Conservation (phyloP, 2,113 vertebrate species). For the Cyphomyrus plagiostoma region DNA sequence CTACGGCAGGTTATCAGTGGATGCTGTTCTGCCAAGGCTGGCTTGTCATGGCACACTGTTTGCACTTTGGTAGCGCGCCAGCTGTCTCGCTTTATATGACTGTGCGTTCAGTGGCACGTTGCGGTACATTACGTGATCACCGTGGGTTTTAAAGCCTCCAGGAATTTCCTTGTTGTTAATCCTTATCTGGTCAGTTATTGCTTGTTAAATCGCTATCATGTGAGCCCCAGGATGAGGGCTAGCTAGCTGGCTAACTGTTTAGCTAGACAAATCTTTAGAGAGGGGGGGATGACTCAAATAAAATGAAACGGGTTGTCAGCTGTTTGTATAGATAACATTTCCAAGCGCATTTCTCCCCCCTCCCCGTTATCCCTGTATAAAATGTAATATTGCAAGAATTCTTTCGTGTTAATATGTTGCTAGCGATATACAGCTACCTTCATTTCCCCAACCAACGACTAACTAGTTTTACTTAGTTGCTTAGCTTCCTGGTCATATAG, state of each 20-base stretch:
- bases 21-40: neutral
- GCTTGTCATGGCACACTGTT: neutral
- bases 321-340: neutral
- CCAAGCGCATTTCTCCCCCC: neutral
- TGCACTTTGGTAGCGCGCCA: neutral
- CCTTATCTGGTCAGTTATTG: neutral
- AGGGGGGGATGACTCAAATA: slow-evolving; percentile 3
- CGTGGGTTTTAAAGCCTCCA: neutral
- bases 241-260: slow-evolving; percentile 2
- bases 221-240: neutral
- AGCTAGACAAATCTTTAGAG: neutral
- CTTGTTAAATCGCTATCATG: neutral
- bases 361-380: neutral
- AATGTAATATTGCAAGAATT: neutral
- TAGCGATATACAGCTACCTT: neutral
- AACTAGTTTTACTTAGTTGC: neutral
- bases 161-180: neutral
- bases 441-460: neutral
- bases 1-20: slow-evolving; percentile 4
- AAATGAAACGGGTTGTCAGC: slow-evolving; percentile 7
- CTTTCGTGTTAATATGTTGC: neutral
- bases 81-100: neutral
- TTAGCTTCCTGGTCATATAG: neutral
- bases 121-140: neutral
- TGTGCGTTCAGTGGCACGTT: neutral